phyloP scores from a whole-genome alignment of 2,888 invertebrate species.

The Amiota mariae region DNA sequence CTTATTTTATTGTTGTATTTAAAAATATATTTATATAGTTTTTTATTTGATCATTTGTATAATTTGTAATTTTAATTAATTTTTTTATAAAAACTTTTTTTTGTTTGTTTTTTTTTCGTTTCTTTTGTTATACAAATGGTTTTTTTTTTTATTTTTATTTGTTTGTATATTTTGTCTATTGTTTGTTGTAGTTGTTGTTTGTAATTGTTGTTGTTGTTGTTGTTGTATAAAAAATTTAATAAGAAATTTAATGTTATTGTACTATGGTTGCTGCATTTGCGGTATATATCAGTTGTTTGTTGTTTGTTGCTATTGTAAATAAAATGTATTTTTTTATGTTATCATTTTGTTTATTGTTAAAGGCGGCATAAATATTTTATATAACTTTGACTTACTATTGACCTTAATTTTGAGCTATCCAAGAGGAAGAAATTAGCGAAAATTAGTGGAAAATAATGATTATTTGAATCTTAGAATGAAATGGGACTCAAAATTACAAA shows the following conservation, averaged over 20 bases:
- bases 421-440: no score
- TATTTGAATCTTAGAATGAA: no score
- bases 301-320: conserved; percentile 40
- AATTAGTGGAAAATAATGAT: no score
- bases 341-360: conserved; percentile 42
- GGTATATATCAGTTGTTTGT: conserved; percentile 42
- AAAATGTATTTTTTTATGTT: conserved; percentile 31
- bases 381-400: background rate
- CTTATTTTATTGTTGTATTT: conserved; percentile 26
- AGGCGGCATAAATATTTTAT: conserved; percentile 23
- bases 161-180: conserved; percentile 49
- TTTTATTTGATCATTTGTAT: conserved; percentile 31
- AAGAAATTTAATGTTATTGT: conserved; percentile 64
- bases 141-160: conserved; percentile 22
- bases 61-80: conserved; percentile 43
- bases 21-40: conserved; percentile 30
- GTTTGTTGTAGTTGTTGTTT: conserved; percentile 52
- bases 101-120: conserved; percentile 42
- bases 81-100: conserved; percentile 30
- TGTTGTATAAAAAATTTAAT: conserved; percentile 59
- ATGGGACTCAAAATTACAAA: no score
- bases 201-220: conserved; percentile 49
- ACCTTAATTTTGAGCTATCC: no score
- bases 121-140: conserved; percentile 13
- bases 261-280: conserved; percentile 61